Conservation (phyloP, 1,140 invertebrate species). For the Formica exsecta region DNA sequence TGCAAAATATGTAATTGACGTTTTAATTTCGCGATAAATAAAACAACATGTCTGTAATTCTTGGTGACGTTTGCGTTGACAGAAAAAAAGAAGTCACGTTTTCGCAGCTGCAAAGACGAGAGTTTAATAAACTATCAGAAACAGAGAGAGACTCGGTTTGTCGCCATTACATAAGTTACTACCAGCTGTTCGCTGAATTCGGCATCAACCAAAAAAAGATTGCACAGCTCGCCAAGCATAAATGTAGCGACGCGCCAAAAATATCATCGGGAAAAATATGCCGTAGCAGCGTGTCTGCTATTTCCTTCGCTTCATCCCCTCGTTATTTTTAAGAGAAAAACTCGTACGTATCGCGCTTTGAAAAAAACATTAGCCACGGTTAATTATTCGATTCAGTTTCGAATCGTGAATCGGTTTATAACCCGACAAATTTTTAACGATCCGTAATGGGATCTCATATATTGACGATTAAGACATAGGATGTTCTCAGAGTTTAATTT, state of each 20-base stretch:
- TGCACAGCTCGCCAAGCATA: slow-evolving; percentile 35
- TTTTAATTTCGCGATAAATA: slow-evolving; percentile 33
- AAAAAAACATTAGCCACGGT: slow-evolving; percentile 45
- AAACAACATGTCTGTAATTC: not conserved
- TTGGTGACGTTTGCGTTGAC: not conserved
- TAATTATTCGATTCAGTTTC: slow-evolving; percentile 8
- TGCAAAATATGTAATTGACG: not conserved
- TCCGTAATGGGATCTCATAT: not conserved
- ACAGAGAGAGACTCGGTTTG: not conserved
- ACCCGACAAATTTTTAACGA: not conserved
- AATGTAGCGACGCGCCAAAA: slow-evolving; percentile 63
- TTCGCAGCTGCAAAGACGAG: slow-evolving; percentile 28
- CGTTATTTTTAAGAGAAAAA: not conserved
- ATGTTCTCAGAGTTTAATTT: not conserved
- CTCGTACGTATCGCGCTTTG: not conserved
- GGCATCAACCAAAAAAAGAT: slow-evolving; percentile 19
- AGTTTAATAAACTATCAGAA: slow-evolving; percentile 67
- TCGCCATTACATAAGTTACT: slow-evolving; percentile 65
- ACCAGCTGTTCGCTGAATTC: slow-evolving; percentile 44
- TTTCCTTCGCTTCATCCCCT: not conserved
- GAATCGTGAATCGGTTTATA: not conserved
- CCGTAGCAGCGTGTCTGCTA: slow-evolving; percentile 17
- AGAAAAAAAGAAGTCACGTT: slow-evolving; percentile 37
- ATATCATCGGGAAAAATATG: slow-evolving; percentile 48
- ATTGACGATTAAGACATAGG: too few relatives aligned